phyloP scores from a whole-genome alignment of 2,797 vertebrate genomes.

The Etheostoma nigrum region DNA sequence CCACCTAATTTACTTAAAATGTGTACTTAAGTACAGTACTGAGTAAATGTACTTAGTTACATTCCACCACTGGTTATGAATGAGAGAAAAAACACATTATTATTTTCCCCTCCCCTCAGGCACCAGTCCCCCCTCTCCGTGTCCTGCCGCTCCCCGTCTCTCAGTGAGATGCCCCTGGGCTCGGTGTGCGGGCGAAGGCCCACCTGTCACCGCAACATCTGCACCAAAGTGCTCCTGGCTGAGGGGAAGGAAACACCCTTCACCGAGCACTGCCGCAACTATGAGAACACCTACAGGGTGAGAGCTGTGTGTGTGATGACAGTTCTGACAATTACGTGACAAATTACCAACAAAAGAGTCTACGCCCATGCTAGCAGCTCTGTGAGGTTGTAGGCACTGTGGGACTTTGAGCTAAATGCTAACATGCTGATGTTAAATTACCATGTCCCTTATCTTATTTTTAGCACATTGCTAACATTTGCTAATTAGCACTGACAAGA shows the following conservation, averaged over 20 bases:
- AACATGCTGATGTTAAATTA: neutral
- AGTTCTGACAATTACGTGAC: neutral
- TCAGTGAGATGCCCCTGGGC: constrained; percentile 84
- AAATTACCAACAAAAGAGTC: neutral
- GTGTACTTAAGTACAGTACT: too few relatives aligned
- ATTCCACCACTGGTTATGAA: neutral
- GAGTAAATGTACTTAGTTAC: too few relatives aligned
- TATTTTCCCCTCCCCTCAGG: constrained; percentile 41
- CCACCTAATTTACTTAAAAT: too few relatives aligned
- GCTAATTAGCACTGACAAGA: neutral
- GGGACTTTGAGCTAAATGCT: neutral
- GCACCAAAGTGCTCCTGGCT: constrained; percentile 93
- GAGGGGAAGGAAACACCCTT: constrained; percentile 91
- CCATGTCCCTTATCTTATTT: too few relatives aligned
- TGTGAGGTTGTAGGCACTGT: neutral
- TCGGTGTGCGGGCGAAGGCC: constrained; percentile 86
- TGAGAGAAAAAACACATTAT: neutral
- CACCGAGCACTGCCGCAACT: constrained; percentile 90
- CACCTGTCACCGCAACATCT: constrained; percentile 90
- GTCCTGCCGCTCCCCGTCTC: constrained; percentile 80
- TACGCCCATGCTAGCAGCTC: neutral
- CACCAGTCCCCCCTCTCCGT: constrained; percentile 86
- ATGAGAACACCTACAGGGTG: constrained; percentile 91
- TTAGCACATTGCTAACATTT: neutral
- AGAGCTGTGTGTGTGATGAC: constrained; percentile 40